Evolutionary conservation across 1,140 invertebrate species (phyloP).

Genomic region (Platyscapa corneri): DNA sequence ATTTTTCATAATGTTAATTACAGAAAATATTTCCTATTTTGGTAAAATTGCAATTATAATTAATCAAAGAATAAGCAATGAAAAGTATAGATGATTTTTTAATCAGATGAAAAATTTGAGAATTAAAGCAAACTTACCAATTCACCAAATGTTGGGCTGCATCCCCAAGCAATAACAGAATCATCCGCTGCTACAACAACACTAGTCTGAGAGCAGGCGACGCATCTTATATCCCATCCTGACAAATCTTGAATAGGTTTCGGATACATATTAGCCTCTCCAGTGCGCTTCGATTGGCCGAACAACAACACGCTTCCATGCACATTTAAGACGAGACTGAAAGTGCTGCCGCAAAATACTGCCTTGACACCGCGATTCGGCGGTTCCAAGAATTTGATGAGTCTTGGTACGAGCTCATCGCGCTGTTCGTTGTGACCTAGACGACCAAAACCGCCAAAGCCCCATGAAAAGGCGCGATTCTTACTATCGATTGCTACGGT

Average conservation of each 20-base stretch:
- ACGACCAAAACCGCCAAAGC: conserved; percentile 94
- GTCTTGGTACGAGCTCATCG: conserved; percentile 91
- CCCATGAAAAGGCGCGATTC: conserved; percentile 93
- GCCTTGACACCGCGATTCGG: conserved; percentile 86
- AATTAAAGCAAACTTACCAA: conserved; percentile 78
- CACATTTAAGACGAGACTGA: conserved; percentile 88
- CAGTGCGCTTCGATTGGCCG: conserved; percentile 92
- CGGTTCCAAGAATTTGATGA: conserved; percentile 92
- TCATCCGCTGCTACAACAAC: conserved; percentile 93
- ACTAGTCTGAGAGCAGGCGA: conserved; percentile 87
- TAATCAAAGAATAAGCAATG: no score
- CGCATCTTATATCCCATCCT: conserved; percentile 90
- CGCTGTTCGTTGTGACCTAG: conserved; percentile 93
- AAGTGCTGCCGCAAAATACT: conserved; percentile 89
- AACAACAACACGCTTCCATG: conserved; percentile 88
- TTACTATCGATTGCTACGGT: conserved; percentile 91
- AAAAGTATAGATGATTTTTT: no score
- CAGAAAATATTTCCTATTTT: no score
- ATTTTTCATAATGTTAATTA: no score
- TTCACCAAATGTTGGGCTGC: conserved; percentile 93
- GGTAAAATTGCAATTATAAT: no score
- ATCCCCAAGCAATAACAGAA: conserved; percentile 92
- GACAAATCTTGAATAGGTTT: conserved; percentile 94
- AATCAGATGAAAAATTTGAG: no score
- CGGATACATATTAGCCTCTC: conserved; percentile 97